phyloP scores from a whole-genome alignment of 30 jellyfish, hydroid and myxozoan genomes.

The Chironex yamaguchii region DNA sequence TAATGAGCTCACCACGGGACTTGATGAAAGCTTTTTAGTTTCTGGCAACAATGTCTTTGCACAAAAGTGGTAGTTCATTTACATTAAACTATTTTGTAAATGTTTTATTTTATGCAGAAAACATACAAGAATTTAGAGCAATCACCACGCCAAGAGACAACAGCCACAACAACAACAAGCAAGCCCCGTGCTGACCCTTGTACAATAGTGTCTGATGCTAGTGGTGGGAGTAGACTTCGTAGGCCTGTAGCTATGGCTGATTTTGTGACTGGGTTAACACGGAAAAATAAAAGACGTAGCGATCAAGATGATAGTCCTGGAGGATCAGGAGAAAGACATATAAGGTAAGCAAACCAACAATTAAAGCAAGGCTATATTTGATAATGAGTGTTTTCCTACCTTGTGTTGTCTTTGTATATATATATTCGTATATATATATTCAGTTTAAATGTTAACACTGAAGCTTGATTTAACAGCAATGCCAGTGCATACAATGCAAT shows the following conservation, averaged over 20 bases:
- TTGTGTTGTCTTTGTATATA: too few relatives aligned
- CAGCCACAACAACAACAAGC: neutral
- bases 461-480: too few relatives aligned
- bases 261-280: constrained; percentile 81
- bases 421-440: too few relatives aligned
- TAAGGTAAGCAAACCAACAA: too few relatives aligned
- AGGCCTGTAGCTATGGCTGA: constrained; percentile 96
- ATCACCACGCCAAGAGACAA: constrained; percentile 1
- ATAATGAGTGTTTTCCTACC: too few relatives aligned
- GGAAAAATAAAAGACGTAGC: constrained; percentile 41
- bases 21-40: too few relatives aligned
- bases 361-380: too few relatives aligned
- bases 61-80: neutral
- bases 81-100: neutral
- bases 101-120: constrained; percentile 3
- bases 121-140: constrained; percentile 66
- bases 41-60: too few relatives aligned
- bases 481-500: too few relatives aligned
- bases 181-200: neutral
- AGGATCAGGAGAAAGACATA: constrained; percentile 28
- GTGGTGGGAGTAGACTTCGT: constrained; percentile 77
- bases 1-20: too few relatives aligned
- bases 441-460: too few relatives aligned
- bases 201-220: neutral
- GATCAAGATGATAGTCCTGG: constrained; percentile 37